These are phyloP conservation scores for Vulpes vulpes DNA, from an alignment of 2,113 vertebrate species.

Conservation along the genomic window DNA sequence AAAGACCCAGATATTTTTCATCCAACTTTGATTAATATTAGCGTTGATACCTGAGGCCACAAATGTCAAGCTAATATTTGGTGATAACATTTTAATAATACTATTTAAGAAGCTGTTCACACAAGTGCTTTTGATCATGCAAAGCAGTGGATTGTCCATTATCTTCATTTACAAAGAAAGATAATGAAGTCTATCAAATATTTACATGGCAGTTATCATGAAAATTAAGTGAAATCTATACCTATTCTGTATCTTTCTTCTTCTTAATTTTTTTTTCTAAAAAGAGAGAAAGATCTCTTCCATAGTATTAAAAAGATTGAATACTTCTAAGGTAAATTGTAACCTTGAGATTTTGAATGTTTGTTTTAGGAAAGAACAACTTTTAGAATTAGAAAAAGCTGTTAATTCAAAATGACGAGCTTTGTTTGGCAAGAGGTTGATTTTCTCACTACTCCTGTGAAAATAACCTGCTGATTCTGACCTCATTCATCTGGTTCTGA, in stretches of 20 bases:
- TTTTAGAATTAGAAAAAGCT: not conserved
- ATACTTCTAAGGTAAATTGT: not conserved
- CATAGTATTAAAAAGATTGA: not conserved
- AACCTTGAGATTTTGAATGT: not conserved
- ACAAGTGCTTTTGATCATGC: not conserved
- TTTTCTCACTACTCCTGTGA: not conserved
- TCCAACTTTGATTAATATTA: conserved; percentile 60
- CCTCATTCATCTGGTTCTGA: not conserved
- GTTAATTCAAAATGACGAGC: not conserved
- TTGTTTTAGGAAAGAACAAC: not conserved
- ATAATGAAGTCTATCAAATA: conserved; percentile 16
- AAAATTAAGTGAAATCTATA: conserved; percentile 15
- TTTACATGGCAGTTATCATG: not conserved
- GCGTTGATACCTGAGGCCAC: not conserved
- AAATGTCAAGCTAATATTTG: conserved; percentile 57
- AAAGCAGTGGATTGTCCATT: not conserved
- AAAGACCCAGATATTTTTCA: not conserved
- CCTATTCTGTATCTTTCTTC: not conserved
- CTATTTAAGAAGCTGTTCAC: conserved; percentile 50
- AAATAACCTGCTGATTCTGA: not conserved
- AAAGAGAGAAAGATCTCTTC: not conserved
- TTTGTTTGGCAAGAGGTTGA: not conserved
- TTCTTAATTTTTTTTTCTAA: not conserved
- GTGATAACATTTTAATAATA: conserved; percentile 52
- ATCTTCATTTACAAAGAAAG: not conserved